A percentile compares a stretch with the other conserved stretches of the same genome.
These are phyloP conservation scores for Pseudomugil tenellus DNA, from an alignment of 2,797 vertebrate species.

Conservation along the genomic window DNA sequence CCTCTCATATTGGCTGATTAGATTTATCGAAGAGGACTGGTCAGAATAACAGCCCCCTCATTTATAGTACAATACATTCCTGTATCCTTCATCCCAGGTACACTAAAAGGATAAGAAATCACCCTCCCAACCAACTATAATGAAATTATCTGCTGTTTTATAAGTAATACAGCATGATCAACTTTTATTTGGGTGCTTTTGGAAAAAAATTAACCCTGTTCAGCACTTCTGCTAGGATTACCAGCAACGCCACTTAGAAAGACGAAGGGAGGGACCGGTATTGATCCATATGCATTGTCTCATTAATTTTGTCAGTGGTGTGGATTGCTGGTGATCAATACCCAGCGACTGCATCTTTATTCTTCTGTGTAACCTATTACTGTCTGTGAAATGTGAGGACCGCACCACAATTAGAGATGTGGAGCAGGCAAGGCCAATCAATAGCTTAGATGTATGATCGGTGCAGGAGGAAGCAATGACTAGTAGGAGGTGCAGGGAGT, in stretches of 20 bases:
- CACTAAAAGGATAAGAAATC: constrained; percentile 50
- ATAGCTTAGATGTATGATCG: constrained; percentile 80
- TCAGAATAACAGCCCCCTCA: not conserved
- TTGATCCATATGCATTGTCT: constrained; percentile 92
- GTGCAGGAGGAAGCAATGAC: constrained; percentile 78
- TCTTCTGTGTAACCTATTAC: constrained; percentile 92
- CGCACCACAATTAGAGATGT: constrained; percentile 87
- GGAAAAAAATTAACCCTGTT: constrained; percentile 59
- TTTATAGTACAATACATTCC: constrained; percentile 30
- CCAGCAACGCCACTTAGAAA: constrained; percentile 2
- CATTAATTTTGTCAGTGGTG: constrained; percentile 94
- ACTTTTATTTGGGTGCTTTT: constrained; percentile 68
- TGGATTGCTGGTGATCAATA: constrained; percentile 92
- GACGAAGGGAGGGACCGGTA: constrained; percentile 68
- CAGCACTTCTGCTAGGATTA: constrained; percentile 68
- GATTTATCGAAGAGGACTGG: constrained; percentile 23
- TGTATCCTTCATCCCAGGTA: constrained; percentile 31
- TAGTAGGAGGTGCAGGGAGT: constrained; percentile 68
- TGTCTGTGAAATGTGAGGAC: constrained; percentile 90
- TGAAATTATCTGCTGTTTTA: constrained; percentile 57
- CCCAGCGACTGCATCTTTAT: constrained; percentile 91
- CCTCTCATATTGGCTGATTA: constrained; percentile 19
- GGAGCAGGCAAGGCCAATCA: constrained; percentile 88
- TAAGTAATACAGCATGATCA: constrained; percentile 66
- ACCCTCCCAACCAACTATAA: constrained; percentile 44